Evolutionary conservation across 2,888 invertebrate species (phyloP).

Genomic region (Taphrorychus bicolor): DNA sequence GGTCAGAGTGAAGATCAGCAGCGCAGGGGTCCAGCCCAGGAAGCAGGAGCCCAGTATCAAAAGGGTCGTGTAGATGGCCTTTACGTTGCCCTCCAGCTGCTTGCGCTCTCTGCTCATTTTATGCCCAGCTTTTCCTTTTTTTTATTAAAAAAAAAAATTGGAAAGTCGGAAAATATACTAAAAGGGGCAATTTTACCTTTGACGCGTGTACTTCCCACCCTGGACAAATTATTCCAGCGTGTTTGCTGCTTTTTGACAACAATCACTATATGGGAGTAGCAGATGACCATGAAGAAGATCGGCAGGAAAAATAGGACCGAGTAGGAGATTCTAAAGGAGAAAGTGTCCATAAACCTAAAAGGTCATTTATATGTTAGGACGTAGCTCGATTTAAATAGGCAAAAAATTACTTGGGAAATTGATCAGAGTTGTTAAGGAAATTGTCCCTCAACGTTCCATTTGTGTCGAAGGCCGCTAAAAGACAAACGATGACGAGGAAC

Average conservation of each 20-base stretch:
- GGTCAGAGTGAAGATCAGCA: constrained; percentile 64
- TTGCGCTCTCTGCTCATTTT: constrained; percentile 51
- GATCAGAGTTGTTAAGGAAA: constrained; percentile 42
- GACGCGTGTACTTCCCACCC: constrained; percentile 56
- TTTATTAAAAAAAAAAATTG: too few relatives aligned
- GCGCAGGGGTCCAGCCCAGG: constrained; percentile 70
- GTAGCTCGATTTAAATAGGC: not conserved
- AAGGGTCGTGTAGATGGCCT: constrained; percentile 69
- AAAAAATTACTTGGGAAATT: constrained; percentile 23
- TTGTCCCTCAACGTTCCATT: constrained; percentile 58
- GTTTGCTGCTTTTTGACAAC: constrained; percentile 65
- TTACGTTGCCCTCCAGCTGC: constrained; percentile 61
- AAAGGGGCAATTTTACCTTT: constrained; percentile 42
- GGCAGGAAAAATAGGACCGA: constrained; percentile 66
- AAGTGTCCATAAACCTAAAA: constrained; percentile 57
- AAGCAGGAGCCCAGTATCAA: constrained; percentile 68
- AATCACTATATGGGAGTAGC: constrained; percentile 67
- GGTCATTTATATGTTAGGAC: not conserved
- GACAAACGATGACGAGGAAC: constrained; percentile 47
- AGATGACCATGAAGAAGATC: constrained; percentile 65
- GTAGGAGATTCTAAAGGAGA: constrained; percentile 62
- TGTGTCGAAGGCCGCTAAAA: constrained; percentile 62
- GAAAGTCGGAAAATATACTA: too few relatives aligned
- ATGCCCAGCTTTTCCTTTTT: constrained; percentile 38
- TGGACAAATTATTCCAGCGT: constrained; percentile 58